These are phyloP conservation scores for Pluvialis apricaria DNA, from an alignment of 2,113 vertebrate species.

Conservation along the genomic window DNA sequence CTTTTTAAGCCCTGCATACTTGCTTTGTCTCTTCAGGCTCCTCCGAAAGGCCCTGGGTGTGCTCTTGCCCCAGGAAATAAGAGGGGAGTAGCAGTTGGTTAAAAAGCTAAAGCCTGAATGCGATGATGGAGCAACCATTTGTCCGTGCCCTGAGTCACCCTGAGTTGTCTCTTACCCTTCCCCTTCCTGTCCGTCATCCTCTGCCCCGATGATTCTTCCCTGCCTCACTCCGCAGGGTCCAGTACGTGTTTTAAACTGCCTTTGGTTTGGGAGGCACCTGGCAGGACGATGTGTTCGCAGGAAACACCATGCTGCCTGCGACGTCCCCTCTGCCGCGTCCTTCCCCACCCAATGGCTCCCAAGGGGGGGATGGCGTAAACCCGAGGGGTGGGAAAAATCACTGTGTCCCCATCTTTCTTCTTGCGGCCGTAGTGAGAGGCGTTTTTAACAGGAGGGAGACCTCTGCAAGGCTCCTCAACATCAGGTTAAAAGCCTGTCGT, in stretches of 20 bases:
- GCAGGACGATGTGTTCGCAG: accelerated
- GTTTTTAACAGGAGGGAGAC: not conserved
- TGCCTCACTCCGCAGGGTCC: not conserved
- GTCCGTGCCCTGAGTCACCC: not conserved
- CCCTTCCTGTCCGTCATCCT: not conserved
- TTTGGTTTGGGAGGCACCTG: not conserved
- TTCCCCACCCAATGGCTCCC: not conserved
- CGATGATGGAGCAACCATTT: not conserved
- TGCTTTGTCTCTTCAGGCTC: not conserved
- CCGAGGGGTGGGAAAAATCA: not conserved
- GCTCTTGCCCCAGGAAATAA: not conserved
- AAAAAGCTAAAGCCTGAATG: not conserved
- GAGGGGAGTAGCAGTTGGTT: not conserved
- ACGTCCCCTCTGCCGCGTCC: not conserved
- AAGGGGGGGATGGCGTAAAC: accelerated
- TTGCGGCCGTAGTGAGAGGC: accelerated
- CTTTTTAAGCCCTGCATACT: not conserved
- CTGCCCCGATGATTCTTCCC: not conserved
- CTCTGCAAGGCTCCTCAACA: not conserved
- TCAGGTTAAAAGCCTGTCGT: not conserved
- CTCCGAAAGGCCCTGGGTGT: not conserved
- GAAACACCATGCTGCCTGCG: not conserved
- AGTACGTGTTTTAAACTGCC: accelerated
- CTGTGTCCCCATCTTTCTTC: accelerated
- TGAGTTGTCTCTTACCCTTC: not conserved